phyloP scores from a whole-genome alignment of 2,888 invertebrate genomes.

The Mythimna pallens region DNA sequence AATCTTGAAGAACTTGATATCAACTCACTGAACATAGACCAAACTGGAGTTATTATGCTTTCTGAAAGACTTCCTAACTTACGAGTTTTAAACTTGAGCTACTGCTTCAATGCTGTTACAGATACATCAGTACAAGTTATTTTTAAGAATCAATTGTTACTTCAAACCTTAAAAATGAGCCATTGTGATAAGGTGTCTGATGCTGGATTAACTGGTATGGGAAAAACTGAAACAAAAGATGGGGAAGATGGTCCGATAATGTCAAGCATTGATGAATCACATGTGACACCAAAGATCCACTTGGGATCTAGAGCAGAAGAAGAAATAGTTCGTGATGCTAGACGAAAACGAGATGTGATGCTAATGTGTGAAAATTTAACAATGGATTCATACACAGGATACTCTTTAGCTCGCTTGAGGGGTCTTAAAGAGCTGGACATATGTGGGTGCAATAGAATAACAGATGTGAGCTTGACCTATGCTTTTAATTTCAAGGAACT shows the following conservation, averaged over 20 bases:
- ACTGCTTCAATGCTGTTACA: slow-evolving; percentile 93
- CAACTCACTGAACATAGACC: slow-evolving; percentile 91
- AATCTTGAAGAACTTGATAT: slow-evolving; percentile 89
- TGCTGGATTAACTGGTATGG: slow-evolving; percentile 93
- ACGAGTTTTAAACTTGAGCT: slow-evolving; percentile 91
- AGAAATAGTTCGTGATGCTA: slow-evolving; percentile 92
- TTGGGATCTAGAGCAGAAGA: slow-evolving; percentile 93
- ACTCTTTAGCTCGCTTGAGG: slow-evolving; percentile 89
- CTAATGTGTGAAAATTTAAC: slow-evolving; percentile 91
- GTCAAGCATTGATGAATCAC: slow-evolving; percentile 76
- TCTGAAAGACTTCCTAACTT: slow-evolving; percentile 91
- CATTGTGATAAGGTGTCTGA: slow-evolving; percentile 93
- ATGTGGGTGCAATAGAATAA: slow-evolving; percentile 93
- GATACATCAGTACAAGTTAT: slow-evolving; percentile 93
- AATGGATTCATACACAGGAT: slow-evolving; percentile 83
- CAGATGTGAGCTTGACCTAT: slow-evolving; percentile 93
- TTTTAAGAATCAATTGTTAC: slow-evolving; percentile 91
- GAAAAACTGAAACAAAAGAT: slow-evolving; percentile 81
- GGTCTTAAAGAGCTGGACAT: slow-evolving; percentile 91
- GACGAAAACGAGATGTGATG: slow-evolving; percentile 91
- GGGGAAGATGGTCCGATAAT: slow-evolving; percentile 79
- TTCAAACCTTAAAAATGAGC: slow-evolving; percentile 91
- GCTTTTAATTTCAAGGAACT: slow-evolving; percentile 93
- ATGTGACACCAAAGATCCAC: slow-evolving; percentile 85
- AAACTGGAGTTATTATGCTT: slow-evolving; percentile 91